Evolutionary conservation across 37 sponge, comb jelly and placozoan genomes (phyloP).

Genomic region (Spongilla lacustris): DNA sequence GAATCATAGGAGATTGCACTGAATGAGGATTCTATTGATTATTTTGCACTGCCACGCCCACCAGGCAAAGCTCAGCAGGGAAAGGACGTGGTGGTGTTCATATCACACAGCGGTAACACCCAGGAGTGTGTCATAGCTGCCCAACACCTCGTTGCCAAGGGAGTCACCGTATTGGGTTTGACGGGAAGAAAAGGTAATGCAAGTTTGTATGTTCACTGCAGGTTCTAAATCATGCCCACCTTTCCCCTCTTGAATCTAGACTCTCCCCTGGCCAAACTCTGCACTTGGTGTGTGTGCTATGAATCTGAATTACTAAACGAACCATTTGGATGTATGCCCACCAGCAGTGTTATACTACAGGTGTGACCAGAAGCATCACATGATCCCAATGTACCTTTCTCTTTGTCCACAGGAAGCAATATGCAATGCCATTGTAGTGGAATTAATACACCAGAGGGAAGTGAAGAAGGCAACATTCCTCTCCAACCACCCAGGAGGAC

Average conservation of each 20-base stretch:
- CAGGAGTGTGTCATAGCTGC: slow-evolving; percentile 71
- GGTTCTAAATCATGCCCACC: background rate
- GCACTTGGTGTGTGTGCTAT: slow-evolving; percentile 45
- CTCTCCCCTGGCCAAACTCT: slow-evolving; percentile 37
- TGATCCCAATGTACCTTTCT: background rate
- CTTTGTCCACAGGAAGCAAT: slow-evolving; percentile 49
- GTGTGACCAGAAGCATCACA: slow-evolving; percentile 27
- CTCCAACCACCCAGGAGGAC: slow-evolving; percentile 79
- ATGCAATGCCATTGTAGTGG: slow-evolving; percentile 69
- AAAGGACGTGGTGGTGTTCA: slow-evolving; percentile 68
- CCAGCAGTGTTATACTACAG: slow-evolving; percentile 69
- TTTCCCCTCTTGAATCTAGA: slow-evolving; percentile 12
- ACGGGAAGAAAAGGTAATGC: slow-evolving; percentile 49
- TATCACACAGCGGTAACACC: slow-evolving; percentile 86
- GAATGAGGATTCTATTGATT: no score
- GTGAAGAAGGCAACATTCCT: slow-evolving; percentile 43
- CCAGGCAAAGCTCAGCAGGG: slow-evolving; percentile 63
- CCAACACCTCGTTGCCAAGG: slow-evolving; percentile 30
- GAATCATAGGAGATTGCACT: no score
- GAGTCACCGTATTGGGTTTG: slow-evolving; percentile 36
- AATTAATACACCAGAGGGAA: slow-evolving; percentile 43
- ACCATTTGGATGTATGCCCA: slow-evolving; percentile 73
- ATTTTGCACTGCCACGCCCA: no score
- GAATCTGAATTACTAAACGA: slow-evolving; percentile 22
- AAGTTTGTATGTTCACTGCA: no score